phyloP scores from a whole-genome alignment of 2,113 vertebrate species.

The Monarcha castaneiventris region DNA sequence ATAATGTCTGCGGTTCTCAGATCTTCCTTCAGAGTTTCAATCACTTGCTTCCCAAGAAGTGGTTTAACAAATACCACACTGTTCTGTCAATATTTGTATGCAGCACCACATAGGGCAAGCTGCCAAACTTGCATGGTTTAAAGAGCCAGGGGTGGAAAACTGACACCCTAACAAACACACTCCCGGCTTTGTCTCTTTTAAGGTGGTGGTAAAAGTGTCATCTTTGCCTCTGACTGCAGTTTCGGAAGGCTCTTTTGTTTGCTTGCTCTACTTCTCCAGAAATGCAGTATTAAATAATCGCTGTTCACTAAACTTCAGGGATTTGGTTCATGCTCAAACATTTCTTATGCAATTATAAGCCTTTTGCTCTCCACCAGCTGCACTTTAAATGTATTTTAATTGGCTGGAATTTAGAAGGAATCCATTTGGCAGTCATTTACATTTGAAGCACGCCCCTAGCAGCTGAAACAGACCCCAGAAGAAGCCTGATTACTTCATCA shows the following conservation, averaged over 20 bases:
- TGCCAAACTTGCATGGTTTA: slow-evolving; percentile 73
- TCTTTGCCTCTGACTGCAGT: slow-evolving; percentile 55
- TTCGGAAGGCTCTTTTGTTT: slow-evolving; percentile 44
- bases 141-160: slow-evolving; percentile 75
- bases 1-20: slow-evolving; percentile 65
- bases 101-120: slow-evolving; percentile 74
- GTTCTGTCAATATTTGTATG: slow-evolving; percentile 84
- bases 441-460: slow-evolving; percentile 84
- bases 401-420: slow-evolving; percentile 82
- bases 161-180: slow-evolving; percentile 76
- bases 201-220: slow-evolving; percentile 74
- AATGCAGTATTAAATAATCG: slow-evolving; percentile 33
- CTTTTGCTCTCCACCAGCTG: slow-evolving; percentile 74
- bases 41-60: slow-evolving; percentile 70
- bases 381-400: slow-evolving; percentile 82
- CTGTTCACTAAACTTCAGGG: slow-evolving; percentile 52
- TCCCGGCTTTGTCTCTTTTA: slow-evolving; percentile 69
- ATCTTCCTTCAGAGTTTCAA: slow-evolving; percentile 76
- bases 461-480: slow-evolving; percentile 81
- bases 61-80: slow-evolving; percentile 77
- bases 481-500: slow-evolving; percentile 80
- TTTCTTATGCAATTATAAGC: slow-evolving; percentile 51
- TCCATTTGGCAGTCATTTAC: slow-evolving; percentile 85
- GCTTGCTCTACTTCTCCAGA: neutral
- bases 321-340: slow-evolving; percentile 64